Evolutionary conservation across 2,113 vertebrate genomes (phyloP), one percentile per base, ranked within the genome.

Genomic region (Amblyornis subalaris): DNA sequence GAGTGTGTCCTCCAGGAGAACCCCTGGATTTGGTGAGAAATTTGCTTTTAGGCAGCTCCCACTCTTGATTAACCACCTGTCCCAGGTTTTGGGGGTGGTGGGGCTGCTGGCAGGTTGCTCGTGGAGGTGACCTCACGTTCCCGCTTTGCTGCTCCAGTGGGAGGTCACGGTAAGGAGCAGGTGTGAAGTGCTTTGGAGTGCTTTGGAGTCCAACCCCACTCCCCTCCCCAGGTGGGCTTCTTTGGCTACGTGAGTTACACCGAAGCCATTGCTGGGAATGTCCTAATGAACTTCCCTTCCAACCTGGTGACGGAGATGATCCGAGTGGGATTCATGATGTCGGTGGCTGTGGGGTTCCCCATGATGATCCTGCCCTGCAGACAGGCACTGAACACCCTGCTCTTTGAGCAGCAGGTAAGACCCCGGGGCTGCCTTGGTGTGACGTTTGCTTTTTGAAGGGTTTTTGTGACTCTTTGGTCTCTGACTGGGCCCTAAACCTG

Each of bases 351-450:
- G 61, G 99, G 99, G 16, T 99, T 99, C 85, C 99, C 99, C 3
- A 99, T 99, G 99, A 99, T 99, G 99, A 99, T 99, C 89, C 96
- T 99, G 69, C 99, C 99, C 0, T 99, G 99, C 96, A 97, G 99
- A 31, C 99, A 99, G 98, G 99, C 99, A 12, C 96, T 99, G 87
- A 99, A 99, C 98, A 99, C 99, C 15, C 98, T 99, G 96, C 98
- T 99, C 28, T 99, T 99, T 58, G 99, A 99, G 96, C 99, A 99
- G 97, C 99, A 99, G 99, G 99, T 99, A 84, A 96, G 97, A 38
- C 7, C 44, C 48, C 54, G 12, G 38, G 23, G 31, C 75, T 71
- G 64, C 67, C 69, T 54, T 7, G 1, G 15, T 21, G 67, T 23
- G 24, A 36, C 78, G 29, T 7, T 6, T 25, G 33, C 3, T 71